Base-by-base conservation (phyloP, 2,888 invertebrate species). In the Nomada fabriciana region DNA sequence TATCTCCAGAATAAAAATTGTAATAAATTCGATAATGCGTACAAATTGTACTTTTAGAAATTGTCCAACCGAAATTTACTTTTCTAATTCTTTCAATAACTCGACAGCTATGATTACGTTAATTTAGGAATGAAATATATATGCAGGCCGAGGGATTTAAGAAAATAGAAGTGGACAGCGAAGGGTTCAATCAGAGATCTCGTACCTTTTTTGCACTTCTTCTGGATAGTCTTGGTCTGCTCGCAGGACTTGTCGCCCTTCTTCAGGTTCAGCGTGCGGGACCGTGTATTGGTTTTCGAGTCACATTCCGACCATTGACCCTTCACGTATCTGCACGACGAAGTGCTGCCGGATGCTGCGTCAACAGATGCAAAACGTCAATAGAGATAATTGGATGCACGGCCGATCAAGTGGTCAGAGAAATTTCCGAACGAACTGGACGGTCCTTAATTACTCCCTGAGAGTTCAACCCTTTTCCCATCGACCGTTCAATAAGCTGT, bases 241-340 rank as follows among this genome's bases (percentile, higher is more conserved):
- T 98, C 97, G 94, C 98, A 98, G 89, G 95, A 96, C 82, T 96
- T 95, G 93, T 97, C 97, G 55, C 98, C 98, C 93, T 97, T 97
- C 95, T 98, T 98, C 91, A 98, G 94, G 43, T 97, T 98, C 88
- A 98, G 95, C 83, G 97, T 97, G 88, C 98, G 95, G 71, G 97
- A 96, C 89, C 98, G 96, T 91, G 96, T 96, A 94, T 98, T 98
- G 82, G 97, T 97, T 94, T 97, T 97, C 60, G 96, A 94, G 93
- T 98, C 98, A 93, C 98, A 98, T 91, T 98, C 97, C 88, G 97
- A 96, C 98, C 98, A 98, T 59, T 97, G 95, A 87, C 97, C 97
- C 93, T 98, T 97, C 87, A 96, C 95, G 94, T 98, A 98, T 93
- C 98, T 97, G 94, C 98, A 98, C 73, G 96, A 96, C 91, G 95